These are phyloP conservation scores for Eumacrocentrus americanus DNA, from an alignment of 2,888 invertebrate genomes.

Conservation along the genomic window DNA sequence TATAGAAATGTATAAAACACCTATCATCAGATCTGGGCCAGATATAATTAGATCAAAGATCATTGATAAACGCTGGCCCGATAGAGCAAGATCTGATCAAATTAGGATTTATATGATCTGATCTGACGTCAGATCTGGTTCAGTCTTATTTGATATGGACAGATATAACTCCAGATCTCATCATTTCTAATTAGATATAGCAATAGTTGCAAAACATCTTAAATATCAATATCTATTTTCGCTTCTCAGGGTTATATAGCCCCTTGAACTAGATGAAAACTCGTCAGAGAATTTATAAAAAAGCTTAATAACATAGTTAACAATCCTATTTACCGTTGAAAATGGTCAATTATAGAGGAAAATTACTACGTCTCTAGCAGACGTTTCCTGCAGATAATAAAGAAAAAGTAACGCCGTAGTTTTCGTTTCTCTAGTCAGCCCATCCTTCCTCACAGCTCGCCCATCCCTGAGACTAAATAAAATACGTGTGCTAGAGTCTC, in stretches of 20 bases:
- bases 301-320: slow-evolving; percentile 13
- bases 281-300: slow-evolving; percentile 13
- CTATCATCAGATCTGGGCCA: too few species aligned
- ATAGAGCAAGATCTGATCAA: too few species aligned
- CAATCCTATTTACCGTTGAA: slow-evolving; percentile 6
- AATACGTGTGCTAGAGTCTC: slow-evolving; percentile 38
- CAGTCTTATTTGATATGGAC: too few species aligned
- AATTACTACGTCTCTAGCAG: neutral
- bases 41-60: too few species aligned
- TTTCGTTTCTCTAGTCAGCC: neutral
- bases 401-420: neutral
- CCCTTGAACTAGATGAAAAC: neutral
- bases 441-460: neutral
- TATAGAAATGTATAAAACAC: too few species aligned
- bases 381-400: neutral
- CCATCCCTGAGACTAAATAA: slow-evolving; percentile 42
- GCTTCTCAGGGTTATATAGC: neutral
- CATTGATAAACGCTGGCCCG: too few species aligned
- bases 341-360: neutral
- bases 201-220: too few species aligned
- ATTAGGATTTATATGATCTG: too few species aligned
- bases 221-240: too few species aligned
- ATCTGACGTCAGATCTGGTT: too few species aligned
- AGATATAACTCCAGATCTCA: too few species aligned
- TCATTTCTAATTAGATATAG: too few species aligned